Conservation (phyloP, 2,797 vertebrate genomes). For the Lithobates sylvaticus region DNA sequence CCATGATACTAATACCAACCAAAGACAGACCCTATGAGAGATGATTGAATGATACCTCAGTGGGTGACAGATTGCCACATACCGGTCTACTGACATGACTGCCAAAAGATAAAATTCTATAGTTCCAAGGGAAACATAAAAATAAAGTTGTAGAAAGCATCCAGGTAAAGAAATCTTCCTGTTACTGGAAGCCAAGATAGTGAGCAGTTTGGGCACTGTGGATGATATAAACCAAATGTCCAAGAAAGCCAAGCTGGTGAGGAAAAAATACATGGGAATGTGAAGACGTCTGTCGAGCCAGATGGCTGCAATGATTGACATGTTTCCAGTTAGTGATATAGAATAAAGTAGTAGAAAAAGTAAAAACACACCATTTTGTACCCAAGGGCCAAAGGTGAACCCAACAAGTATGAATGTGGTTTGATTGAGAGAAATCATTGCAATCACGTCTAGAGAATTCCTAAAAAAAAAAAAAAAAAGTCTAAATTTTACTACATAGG, state of each 20-base stretch:
- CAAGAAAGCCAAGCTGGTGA: slow-evolving; percentile 23
- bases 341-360: slow-evolving; percentile 26
- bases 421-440: background rate
- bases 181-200: slow-evolving; percentile 21
- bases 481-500: too few species aligned
- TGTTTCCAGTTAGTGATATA: slow-evolving; percentile 30
- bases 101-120: slow-evolving; percentile 46
- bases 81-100: slow-evolving; percentile 43
- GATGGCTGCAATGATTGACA: slow-evolving; percentile 32
- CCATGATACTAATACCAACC: slow-evolving; percentile 15
- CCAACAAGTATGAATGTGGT: slow-evolving; percentile 37
- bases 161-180: slow-evolving; percentile 9
- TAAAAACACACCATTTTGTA: slow-evolving; percentile 5
- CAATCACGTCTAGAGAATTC: background rate
- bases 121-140: slow-evolving; percentile 38
- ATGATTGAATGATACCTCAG: slow-evolving; percentile 40
- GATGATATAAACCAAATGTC: slow-evolving; percentile 42
- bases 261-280: slow-evolving; percentile 30
- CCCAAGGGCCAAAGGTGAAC: slow-evolving; percentile 5
- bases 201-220: slow-evolving; percentile 35
- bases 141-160: slow-evolving; percentile 35
- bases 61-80: slow-evolving; percentile 42
- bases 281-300: slow-evolving; percentile 14
- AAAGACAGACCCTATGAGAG: slow-evolving; percentile 17
- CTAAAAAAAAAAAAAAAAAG: background rate